Evolutionary conservation across 2,113 vertebrate species (phyloP).

Genomic region (Alaudala cheleensis): DNA sequence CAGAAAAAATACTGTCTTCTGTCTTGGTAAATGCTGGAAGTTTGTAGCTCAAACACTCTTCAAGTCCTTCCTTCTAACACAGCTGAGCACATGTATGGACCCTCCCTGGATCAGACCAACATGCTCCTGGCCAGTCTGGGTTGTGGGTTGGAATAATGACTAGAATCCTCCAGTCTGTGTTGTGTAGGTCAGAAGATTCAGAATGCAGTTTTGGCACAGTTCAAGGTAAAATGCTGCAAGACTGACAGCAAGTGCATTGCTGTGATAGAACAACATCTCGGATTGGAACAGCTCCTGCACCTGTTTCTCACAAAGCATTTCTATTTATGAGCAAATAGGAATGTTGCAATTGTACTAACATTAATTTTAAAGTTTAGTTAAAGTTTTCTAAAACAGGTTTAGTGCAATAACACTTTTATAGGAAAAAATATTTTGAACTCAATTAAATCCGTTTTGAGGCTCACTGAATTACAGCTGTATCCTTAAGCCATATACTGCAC

Average conservation of each 20-base stretch:
- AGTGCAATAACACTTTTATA: not conserved
- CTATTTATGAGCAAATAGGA: not conserved
- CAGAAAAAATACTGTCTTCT: not conserved
- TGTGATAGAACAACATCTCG: not conserved
- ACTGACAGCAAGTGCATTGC: constrained; percentile 2
- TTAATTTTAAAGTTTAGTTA: not conserved
- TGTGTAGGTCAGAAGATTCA: not conserved
- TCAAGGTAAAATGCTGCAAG: constrained; percentile 19
- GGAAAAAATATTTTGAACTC: not conserved
- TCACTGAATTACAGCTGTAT: constrained; percentile 5
- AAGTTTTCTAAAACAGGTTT: constrained; percentile 6
- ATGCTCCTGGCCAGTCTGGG: not conserved
- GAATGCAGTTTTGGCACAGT: constrained; percentile 22
- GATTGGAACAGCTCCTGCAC: constrained; percentile 10
- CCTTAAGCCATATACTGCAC: not conserved
- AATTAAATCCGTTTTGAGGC: constrained; percentile 4
- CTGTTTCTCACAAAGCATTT: not conserved
- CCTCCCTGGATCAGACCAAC: not conserved
- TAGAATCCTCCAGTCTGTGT: not conserved
- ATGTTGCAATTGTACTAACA: not conserved
- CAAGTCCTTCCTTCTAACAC: not conserved
- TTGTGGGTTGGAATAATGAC: not conserved
- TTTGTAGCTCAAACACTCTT: not conserved
- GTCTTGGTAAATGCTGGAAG: not conserved
- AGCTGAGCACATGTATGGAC: not conserved